Evolutionary conservation across 92 coral and sea anemone species (phyloP).

Genomic region (Siderastrea siderea): DNA sequence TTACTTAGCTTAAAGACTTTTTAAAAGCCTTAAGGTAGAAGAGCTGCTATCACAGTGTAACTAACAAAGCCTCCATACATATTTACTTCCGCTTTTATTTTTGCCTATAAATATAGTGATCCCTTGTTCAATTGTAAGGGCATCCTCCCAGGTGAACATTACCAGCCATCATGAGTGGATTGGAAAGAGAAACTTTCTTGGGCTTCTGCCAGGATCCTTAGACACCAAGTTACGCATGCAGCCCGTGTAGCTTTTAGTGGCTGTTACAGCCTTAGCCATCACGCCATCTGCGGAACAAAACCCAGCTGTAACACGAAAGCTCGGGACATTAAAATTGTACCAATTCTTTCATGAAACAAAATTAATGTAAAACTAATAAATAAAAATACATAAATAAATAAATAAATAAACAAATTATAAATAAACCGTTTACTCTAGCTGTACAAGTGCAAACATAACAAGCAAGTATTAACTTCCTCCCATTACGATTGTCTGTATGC

Average conservation of each 20-base stretch:
- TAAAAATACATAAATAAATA: no score
- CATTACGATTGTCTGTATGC: no score
- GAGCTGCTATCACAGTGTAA: no score
- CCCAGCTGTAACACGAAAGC: neutral
- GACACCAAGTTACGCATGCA: constrained; percentile 73
- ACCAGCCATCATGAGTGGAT: constrained; percentile 54
- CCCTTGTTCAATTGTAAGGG: constrained; percentile 42
- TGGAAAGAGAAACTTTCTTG: constrained; percentile 25
- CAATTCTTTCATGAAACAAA: neutral
- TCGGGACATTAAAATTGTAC: no score
- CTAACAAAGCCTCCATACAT: neutral
- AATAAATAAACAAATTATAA: no score
- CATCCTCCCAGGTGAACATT: constrained; percentile 72
- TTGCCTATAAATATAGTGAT: no score
- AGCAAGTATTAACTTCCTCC: no score
- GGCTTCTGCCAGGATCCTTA: neutral
- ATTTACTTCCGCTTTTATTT: neutral
- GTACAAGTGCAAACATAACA: no score
- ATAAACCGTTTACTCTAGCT: no score
- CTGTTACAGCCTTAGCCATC: constrained; percentile 48
- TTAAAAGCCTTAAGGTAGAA: no score
- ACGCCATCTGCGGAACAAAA: constrained; percentile 50
- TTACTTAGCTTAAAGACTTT: no score
- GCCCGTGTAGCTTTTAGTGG: constrained; percentile 60
- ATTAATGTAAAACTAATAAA: no score